phyloP scores from a whole-genome alignment of 2,113 vertebrate genomes.

The Dipodomys stephensi region DNA sequence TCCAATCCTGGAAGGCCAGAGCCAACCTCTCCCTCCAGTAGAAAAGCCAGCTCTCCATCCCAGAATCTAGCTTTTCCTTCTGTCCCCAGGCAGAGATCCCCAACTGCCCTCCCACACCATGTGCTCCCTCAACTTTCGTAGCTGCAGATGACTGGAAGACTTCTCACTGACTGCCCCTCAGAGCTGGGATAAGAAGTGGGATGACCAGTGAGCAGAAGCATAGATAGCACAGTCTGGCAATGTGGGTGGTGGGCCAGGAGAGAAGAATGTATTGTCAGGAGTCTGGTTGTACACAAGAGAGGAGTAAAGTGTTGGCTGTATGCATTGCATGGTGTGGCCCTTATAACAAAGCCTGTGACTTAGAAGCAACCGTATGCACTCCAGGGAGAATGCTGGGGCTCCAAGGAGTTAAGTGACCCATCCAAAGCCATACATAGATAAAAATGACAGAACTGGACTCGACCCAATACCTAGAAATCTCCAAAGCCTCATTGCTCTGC shows the following conservation, averaged over 20 bases:
- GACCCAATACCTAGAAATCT: background rate
- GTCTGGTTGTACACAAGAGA: background rate
- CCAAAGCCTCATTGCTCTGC: slow-evolving; percentile 6
- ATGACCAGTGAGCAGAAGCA: background rate
- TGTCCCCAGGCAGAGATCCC: slow-evolving; percentile 10
- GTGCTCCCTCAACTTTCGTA: slow-evolving; percentile 34
- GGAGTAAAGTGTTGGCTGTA: too few species aligned
- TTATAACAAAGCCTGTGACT: background rate
- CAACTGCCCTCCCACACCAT: background rate
- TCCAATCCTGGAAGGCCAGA: background rate
- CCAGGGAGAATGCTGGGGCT: background rate
- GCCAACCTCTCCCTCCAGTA: background rate
- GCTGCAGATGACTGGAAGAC: slow-evolving; percentile 32
- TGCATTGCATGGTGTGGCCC: background rate
- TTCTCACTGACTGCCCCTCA: background rate
- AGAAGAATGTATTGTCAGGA: background rate
- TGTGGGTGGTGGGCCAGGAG: background rate
- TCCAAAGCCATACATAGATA: background rate
- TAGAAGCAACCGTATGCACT: background rate
- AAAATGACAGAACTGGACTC: background rate
- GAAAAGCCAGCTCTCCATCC: background rate
- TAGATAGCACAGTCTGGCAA: background rate
- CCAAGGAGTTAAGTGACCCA: background rate
- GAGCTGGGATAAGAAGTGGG: background rate
- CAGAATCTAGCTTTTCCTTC: background rate